phyloP scores from a whole-genome alignment of 2,113 vertebrate species.

The Manacus vitellinus region DNA sequence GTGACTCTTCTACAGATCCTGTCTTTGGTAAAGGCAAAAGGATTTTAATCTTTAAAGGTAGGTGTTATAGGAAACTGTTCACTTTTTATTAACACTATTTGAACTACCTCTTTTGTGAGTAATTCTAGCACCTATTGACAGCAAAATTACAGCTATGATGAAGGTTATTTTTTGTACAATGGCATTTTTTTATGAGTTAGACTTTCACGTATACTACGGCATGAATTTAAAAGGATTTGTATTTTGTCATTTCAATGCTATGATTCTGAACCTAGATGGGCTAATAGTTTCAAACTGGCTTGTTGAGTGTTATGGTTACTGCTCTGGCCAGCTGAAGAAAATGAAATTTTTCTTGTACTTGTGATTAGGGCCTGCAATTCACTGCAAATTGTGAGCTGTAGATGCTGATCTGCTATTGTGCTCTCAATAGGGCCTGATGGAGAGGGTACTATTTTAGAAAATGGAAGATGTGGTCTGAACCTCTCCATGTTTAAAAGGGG shows the following conservation, averaged over 20 bases:
- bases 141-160: neutral
- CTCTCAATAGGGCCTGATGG: neutral
- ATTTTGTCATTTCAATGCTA: neutral
- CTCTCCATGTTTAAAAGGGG: neutral
- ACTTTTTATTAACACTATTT: neutral
- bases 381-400: neutral
- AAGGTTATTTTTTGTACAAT: conserved; percentile 25
- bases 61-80: neutral
- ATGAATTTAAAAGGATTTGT: neutral
- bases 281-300: neutral
- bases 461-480: neutral
- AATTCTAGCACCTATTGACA: neutral
- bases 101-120: neutral
- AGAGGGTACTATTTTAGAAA: neutral
- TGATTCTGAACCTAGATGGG: neutral
- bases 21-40: neutral
- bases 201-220: neutral
- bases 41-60: conserved; percentile 7
- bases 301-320: neutral
- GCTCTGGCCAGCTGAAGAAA: neutral
- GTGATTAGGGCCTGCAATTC: neutral
- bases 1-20: neutral
- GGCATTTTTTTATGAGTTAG: neutral
- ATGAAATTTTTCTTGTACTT: neutral
- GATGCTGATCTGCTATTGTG: neutral